Evolutionary conservation across 2,888 invertebrate genomes (phyloP).

Genomic region (Acanthococcus lagerstroemiae): DNA sequence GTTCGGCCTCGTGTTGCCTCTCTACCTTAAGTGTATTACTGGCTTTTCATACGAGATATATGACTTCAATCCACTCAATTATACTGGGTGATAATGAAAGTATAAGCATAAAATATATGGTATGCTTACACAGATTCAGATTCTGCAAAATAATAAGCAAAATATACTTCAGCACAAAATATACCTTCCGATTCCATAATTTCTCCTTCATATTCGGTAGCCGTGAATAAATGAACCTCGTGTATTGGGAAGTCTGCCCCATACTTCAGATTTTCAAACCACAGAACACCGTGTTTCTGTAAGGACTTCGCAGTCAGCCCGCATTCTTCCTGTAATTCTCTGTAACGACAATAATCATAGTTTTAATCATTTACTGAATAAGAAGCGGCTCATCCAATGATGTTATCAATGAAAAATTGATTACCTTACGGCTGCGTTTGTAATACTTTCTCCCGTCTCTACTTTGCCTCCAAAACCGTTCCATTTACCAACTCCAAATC

Average conservation of each 20-base stretch:
- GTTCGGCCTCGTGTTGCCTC: too few species aligned
- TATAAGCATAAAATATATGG: too few species aligned
- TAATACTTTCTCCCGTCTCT: slow-evolving; percentile 53
- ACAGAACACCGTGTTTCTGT: neutral
- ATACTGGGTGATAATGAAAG: too few species aligned
- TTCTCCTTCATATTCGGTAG: neutral
- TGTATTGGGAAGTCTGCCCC: neutral
- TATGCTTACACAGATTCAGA: too few species aligned
- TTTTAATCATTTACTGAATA: neutral
- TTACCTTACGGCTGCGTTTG: too few species aligned
- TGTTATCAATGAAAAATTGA: slow-evolving; percentile 44
- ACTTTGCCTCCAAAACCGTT: slow-evolving; percentile 73
- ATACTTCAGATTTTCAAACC: neutral
- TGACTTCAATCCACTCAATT: too few species aligned
- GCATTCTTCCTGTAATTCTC: neutral
- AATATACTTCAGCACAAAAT: neutral
- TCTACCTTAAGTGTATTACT: too few species aligned
- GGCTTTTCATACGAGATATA: too few species aligned
- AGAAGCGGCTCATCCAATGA: neutral
- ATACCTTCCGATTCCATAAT: neutral
- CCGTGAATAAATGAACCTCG: neutral
- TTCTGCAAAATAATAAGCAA: too few species aligned
- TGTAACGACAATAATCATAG: neutral
- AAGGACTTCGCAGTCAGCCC: neutral
- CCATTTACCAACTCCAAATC: slow-evolving; percentile 61